phyloP scores from a whole-genome alignment of 2,113 vertebrate genomes.

The Pseudonaja textilis region DNA sequence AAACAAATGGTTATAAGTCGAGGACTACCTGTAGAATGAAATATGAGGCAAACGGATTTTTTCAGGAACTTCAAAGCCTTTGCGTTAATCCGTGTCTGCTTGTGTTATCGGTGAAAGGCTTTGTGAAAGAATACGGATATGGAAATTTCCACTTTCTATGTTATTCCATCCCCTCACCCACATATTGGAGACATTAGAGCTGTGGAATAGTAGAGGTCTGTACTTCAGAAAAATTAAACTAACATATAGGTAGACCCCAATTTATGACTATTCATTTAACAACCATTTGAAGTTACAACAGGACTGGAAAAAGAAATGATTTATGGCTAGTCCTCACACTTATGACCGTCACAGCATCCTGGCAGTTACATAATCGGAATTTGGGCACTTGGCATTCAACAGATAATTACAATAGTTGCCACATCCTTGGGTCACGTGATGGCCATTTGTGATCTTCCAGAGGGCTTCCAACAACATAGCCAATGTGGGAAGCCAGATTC shows the following conservation, averaged over 20 bases:
- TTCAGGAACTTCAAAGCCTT: not conserved
- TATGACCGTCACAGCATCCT: not conserved
- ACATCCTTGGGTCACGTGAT: not conserved
- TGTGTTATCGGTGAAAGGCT: not conserved
- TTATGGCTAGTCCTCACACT: not conserved
- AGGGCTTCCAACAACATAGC: not conserved
- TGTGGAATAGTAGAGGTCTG: not conserved
- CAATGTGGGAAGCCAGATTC: not conserved
- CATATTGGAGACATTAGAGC: not conserved
- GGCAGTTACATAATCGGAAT: not conserved
- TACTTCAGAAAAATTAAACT: not conserved
- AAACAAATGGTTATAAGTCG: not conserved
- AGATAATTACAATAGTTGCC: not conserved
- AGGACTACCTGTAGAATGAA: not conserved
- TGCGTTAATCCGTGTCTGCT: not conserved
- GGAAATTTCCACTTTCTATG: not conserved
- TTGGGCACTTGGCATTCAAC: not conserved
- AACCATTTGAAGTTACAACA: not conserved
- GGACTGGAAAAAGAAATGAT: not conserved
- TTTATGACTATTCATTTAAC: too few relatives aligned
- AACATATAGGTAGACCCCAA: not conserved
- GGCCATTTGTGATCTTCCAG: not conserved
- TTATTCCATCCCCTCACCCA: not conserved
- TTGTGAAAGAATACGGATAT: not conserved
- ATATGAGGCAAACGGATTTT: not conserved